These are phyloP conservation scores for Ormyrus thymus DNA, from an alignment of 2,888 invertebrate genomes.

Conservation along the genomic window DNA sequence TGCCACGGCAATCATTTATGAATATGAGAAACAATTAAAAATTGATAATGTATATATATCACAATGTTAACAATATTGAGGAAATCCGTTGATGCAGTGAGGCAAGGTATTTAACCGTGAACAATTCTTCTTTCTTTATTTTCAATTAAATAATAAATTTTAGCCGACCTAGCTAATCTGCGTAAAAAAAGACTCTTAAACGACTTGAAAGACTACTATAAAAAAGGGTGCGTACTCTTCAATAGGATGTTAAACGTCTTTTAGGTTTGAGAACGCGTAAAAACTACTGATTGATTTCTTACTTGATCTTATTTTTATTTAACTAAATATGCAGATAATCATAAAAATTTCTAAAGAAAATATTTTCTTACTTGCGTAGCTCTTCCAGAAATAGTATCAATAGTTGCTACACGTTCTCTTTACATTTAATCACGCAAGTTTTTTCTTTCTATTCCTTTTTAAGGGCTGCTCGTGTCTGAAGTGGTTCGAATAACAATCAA, in stretches of 20 bases:
- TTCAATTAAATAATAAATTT: conserved; percentile 65
- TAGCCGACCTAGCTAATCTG: conserved; percentile 64
- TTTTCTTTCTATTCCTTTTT: conserved; percentile 7
- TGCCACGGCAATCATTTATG: conserved; percentile 22
- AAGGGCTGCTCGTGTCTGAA: conserved; percentile 30
- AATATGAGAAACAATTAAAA: conserved; percentile 32
- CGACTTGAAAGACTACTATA: conserved; percentile 62
- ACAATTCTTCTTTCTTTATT: conserved; percentile 54
- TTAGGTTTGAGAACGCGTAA: conserved; percentile 59
- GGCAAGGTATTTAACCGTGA: conserved; percentile 45
- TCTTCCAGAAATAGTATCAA: conserved; percentile 15
- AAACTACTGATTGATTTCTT: conserved; percentile 52
- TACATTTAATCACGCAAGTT: conserved; percentile 22
- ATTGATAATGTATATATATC: conserved; percentile 14
- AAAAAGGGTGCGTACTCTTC: conserved; percentile 60
- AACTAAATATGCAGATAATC: conserved; percentile 33
- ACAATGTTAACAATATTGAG: conserved; percentile 37
- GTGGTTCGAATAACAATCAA: conserved; percentile 22
- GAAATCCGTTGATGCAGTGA: conserved; percentile 39
- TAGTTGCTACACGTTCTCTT: conserved; percentile 23
- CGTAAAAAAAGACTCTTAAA: conserved; percentile 61
- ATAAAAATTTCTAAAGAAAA: conserved; percentile 43
- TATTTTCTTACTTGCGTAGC: conserved; percentile 14
- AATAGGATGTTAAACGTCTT: conserved; percentile 60
- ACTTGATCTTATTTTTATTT: conserved; percentile 10